phyloP scores from a whole-genome alignment of 2,113 vertebrate species.

The Hippocampus barbouri region DNA sequence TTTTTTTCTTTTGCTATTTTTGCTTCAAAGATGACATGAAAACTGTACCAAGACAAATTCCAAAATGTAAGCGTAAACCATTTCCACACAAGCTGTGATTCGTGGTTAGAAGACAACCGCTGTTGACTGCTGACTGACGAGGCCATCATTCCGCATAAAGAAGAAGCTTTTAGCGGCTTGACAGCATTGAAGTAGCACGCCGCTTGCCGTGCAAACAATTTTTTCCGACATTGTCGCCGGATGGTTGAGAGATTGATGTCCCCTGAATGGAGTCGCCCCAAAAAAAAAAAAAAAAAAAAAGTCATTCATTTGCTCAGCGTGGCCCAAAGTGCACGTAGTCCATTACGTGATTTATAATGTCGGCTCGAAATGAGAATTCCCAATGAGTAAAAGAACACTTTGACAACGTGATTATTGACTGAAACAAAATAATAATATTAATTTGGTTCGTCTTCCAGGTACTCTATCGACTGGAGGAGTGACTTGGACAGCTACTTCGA shows the following conservation, averaged over 20 bases:
- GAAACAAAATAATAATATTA: constrained; percentile 23
- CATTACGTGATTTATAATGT: constrained; percentile 56
- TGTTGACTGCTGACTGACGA: not conserved
- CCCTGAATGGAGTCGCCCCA: constrained; percentile 1
- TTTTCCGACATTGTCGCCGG: constrained; percentile 27
- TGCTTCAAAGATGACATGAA: too few species aligned
- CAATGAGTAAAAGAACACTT: constrained; percentile 60
- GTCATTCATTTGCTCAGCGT: constrained; percentile 57
- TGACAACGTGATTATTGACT: constrained; percentile 48
- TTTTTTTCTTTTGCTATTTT: too few species aligned
- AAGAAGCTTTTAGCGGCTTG: not conserved
- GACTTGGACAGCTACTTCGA: constrained; percentile 91
- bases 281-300: constrained; percentile 39
- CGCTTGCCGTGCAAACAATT: too few species aligned
- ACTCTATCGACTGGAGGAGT: constrained; percentile 93
- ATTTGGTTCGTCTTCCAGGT: constrained; percentile 69
- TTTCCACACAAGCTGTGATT: not conserved
- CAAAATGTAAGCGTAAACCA: too few species aligned
- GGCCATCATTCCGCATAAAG: not conserved
- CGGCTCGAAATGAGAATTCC: constrained; percentile 61
- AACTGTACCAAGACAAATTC: too few species aligned
- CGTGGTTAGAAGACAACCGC: not conserved
- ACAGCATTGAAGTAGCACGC: not conserved
- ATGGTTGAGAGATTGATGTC: constrained; percentile 44
- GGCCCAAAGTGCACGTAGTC: constrained; percentile 29